Conservation (phyloP, 2,888 invertebrate genomes). For the Diploptera punctata region DNA sequence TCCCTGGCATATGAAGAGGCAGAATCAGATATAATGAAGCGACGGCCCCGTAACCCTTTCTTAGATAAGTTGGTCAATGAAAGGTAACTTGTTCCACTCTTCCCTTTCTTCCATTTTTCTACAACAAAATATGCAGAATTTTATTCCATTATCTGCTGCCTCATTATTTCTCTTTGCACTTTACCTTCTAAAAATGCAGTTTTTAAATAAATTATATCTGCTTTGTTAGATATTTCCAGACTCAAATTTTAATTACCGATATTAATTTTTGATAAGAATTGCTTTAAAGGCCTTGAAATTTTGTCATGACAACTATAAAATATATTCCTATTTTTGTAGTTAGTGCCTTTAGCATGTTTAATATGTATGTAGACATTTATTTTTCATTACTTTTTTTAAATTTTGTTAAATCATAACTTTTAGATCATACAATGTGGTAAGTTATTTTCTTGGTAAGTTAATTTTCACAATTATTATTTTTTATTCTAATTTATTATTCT, state of each 20-base stretch:
- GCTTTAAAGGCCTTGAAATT: neutral
- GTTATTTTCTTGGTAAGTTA: slow-evolving; percentile 4
- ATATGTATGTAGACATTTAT: neutral
- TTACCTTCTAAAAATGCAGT: neutral
- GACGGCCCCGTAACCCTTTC: slow-evolving; percentile 59
- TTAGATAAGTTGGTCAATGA: slow-evolving; percentile 63
- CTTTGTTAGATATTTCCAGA: too few relatives aligned
- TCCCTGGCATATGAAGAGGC: slow-evolving; percentile 63
- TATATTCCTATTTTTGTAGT: neutral
- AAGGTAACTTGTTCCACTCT: slow-evolving; percentile 50
- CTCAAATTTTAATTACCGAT: neutral
- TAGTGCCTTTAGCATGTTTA: neutral
- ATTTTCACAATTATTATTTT: neutral
- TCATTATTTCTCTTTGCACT: slow-evolving; percentile 13
- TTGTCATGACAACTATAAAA: neutral
- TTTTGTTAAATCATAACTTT: neutral
- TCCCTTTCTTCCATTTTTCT: neutral
- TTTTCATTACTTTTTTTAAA: neutral
- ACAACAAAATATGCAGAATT: neutral
- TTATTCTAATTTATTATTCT: neutral
- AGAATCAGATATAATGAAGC: slow-evolving; percentile 64
- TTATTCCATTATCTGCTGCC: slow-evolving; percentile 22
- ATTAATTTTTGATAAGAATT: neutral
- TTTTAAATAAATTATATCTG: too few relatives aligned
- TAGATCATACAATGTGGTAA: neutral